phyloP scores from a whole-genome alignment of 1,140 invertebrate species.

The Diorhabda carinulata region DNA sequence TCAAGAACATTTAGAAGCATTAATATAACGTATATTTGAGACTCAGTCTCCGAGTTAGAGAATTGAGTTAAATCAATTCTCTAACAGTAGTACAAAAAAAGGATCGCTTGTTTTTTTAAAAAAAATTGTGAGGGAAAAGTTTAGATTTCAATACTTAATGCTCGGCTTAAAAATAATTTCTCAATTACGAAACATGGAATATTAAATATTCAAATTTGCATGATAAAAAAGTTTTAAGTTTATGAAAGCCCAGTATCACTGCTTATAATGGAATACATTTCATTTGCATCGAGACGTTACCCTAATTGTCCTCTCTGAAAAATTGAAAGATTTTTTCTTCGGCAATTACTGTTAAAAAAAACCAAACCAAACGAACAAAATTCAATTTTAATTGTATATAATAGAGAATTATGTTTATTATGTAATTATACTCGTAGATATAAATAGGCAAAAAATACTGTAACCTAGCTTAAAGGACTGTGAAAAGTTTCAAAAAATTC shows the following conservation, averaged over 20 bases:
- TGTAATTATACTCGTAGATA: no score
- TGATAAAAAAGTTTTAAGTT: conserved; percentile 31
- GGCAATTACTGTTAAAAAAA: conserved; percentile 4
- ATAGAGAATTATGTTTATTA: no score
- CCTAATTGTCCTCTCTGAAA: conserved; percentile 7
- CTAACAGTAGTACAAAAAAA: background rate
- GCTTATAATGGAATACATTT: conserved; percentile 30
- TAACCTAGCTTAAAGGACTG: no score
- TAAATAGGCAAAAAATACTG: no score
- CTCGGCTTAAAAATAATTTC: conserved; percentile 32
- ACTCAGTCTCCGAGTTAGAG: no score
- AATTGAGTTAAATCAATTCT: no score
- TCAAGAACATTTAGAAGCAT: no score
- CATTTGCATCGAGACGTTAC: conserved; percentile 29
- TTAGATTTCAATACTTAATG: conserved; percentile 19
- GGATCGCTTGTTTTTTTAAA: background rate
- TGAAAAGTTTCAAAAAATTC: no score
- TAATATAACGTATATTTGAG: no score
- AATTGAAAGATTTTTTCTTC: conserved; percentile 7
- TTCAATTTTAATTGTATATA: no score
- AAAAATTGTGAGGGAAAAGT: background rate
- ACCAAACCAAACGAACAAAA: background rate
- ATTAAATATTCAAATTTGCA: conserved; percentile 30
- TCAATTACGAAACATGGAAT: conserved; percentile 36
- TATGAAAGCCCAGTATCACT: conserved; percentile 29